Base-by-base conservation (phyloP, 2,797 vertebrate species). In the Furcifer pardalis region DNA sequence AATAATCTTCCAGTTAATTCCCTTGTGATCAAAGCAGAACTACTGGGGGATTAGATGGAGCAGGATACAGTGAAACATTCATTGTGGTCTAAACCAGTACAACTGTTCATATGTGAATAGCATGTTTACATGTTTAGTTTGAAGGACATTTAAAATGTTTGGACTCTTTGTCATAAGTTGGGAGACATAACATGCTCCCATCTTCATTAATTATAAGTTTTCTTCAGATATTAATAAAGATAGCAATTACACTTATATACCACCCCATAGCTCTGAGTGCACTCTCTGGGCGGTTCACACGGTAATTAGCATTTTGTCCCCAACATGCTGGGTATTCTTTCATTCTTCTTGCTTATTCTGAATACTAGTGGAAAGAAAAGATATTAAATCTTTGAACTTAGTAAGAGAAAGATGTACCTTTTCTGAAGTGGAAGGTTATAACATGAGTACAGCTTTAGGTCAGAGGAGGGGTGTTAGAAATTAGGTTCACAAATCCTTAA, bases 401-500 rank as follows among this genome's bases (percentile, higher is more conserved):
- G 93, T 93, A 87, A 93, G 88, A 86, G 87, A 84, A 46, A 44
- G 90, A 88, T 91, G 89, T 90, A 84, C 32, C 12, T 85, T n/a
- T 86, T 84, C 75, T 66, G 89, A 81, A 40, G 32, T 66, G 84
- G 92, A 79, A 72, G 80, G 91, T 91, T 84, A 88, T 88, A 92
- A 93, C 66, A 93, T 92, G 92, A 92, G 85, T 79, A 79, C 84
- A 92, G 85, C 86, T 79, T 4, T 87, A 80, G 88, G 91, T 92
- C 88, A 92, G 93, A 92, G 91, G 90, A 90, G 89, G 77, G 89
- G 89, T 90, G 82, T 91, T 94, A 91, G 91, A 91, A 91, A 75
- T 92, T 86, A 79, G 71, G 44, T 68, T 88, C 78, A 83, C 87
- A 92, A 88, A 75, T 92, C 91, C 92, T 86, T 90, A 91, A 91